phyloP scores from a whole-genome alignment of 2,888 invertebrate species.

The Chaetogeoica ovagalla region DNA sequence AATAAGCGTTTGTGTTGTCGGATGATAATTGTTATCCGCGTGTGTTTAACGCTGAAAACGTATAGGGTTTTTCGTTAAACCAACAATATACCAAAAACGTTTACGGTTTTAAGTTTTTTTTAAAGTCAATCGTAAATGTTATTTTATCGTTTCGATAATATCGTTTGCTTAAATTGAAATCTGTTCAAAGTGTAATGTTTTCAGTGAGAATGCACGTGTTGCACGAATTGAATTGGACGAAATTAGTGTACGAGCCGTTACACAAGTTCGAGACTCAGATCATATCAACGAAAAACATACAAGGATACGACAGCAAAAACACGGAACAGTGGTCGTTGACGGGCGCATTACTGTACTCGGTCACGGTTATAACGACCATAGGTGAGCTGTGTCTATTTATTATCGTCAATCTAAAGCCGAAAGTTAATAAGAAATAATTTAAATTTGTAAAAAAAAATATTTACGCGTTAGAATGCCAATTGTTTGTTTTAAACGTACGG shows the following conservation, averaged over 20 bases:
- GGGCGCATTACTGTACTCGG: constrained; percentile 80
- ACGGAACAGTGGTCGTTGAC: constrained; percentile 77
- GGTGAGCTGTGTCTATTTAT: constrained; percentile 63
- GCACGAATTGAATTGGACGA: constrained; percentile 82
- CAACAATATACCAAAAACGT: no score
- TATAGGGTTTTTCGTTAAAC: no score
- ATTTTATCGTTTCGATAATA: background rate
- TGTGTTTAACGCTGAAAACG: no score
- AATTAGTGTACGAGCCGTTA: constrained; percentile 75
- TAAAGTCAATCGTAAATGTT: background rate
- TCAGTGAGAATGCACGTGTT: constrained; percentile 78
- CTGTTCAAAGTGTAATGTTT: constrained; percentile 56
- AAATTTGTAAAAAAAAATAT: no score
- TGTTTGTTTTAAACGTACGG: no score
- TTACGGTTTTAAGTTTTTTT: no score
- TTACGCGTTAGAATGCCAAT: no score
- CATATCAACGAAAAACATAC: constrained; percentile 71
- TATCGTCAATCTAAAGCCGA: no score
- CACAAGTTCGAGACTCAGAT: constrained; percentile 78
- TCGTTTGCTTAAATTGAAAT: background rate
- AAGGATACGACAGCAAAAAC: constrained; percentile 60
- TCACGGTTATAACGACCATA: constrained; percentile 86
- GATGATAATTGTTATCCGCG: no score
- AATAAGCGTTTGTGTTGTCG: no score
- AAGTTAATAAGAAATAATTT: no score